Evolutionary conservation across 2,797 vertebrate genomes (phyloP), one percentile per base, ranked within the genome.

Genomic region (Phyllotis vaccarum): DNA sequence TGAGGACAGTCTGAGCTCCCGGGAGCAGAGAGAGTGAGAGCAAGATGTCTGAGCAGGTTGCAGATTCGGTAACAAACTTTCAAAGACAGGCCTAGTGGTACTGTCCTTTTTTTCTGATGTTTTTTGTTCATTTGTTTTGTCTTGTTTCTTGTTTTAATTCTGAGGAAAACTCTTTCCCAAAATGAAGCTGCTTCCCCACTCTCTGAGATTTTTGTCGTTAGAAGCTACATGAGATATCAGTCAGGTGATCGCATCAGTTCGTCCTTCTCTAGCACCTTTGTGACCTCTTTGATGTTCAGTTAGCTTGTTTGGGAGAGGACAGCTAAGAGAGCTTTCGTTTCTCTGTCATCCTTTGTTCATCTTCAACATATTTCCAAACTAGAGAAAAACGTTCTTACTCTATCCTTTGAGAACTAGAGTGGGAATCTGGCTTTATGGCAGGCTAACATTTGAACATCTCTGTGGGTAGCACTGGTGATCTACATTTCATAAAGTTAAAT

Each of bases 291-390:
- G 93, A 70, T 79, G 29, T 75, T 74, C 31, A 90, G 60, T 37
- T 85, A 90, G n/a, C 10, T 10, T 34, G 6, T 40, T 95, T 95
- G 54, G 34, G 56, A 31, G 7, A 10, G 85, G 93, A 87, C 0
- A 29, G 68, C 29, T 56, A 68, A 66, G 56, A 40, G 66, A n/a
- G 54, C 37, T 86, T 95, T 66, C 78, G 43, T 76, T 93, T 85
- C 68, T 46, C 24, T 66, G 1, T 54, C 62, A 81, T 78, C n/a
- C 11, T 79, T 81, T 87, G 17, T 78, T 86, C n/a, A 52, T 72
- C 12, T 37, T 96, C 62, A 68, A 6, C 8, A 5, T 91, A 62
- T 90, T 94, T 92, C 79, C 22, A 96, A 64, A 82, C 14, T 9
- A 91, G 24, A 90, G 27, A 70, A 83, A 17, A 52, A 29, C 46